phyloP scores from a whole-genome alignment of 2,113 vertebrate species.

The Aegithalos caudatus region DNA sequence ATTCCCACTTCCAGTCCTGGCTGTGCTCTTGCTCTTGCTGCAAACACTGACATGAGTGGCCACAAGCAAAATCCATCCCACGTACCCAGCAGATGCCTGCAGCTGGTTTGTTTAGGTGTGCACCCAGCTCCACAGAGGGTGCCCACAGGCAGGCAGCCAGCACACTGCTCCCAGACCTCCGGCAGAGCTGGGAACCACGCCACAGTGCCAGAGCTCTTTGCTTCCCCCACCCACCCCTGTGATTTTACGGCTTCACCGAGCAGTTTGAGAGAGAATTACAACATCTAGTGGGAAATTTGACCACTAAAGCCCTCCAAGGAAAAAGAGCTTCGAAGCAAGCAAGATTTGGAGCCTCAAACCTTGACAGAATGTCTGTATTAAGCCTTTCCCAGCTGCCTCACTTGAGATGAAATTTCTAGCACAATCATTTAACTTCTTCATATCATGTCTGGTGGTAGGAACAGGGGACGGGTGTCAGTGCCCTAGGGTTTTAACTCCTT shows the following conservation, averaged over 20 bases:
- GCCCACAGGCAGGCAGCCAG: not conserved
- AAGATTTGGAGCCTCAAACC: slow-evolving; percentile 62
- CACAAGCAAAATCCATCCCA: not conserved
- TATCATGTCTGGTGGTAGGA: slow-evolving; percentile 12
- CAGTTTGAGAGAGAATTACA: slow-evolving; percentile 54
- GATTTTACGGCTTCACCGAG: slow-evolving; percentile 31
- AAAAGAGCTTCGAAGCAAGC: slow-evolving; percentile 52
- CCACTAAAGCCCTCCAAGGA: slow-evolving; percentile 63
- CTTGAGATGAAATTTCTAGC: slow-evolving; percentile 46
- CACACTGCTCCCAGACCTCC: not conserved
- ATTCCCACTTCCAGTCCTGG: not conserved
- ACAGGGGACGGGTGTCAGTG: not conserved
- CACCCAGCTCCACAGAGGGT: not conserved
- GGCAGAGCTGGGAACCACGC: not conserved
- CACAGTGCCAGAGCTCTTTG: not conserved
- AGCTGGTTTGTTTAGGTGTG: not conserved
- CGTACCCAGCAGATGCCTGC: accelerated
- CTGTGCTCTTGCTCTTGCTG: not conserved
- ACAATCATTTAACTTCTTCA: not conserved
- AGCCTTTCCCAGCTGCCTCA: slow-evolving; percentile 37
- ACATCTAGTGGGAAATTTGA: slow-evolving; percentile 44
- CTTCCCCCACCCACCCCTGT: not conserved
- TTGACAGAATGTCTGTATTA: slow-evolving; percentile 60
- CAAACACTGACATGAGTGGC: not conserved
- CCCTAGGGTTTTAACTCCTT: slow-evolving; percentile 31